Evolutionary conservation across 2,113 vertebrate species (phyloP).

Genomic region (Onychostruthus taczanowskii): DNA sequence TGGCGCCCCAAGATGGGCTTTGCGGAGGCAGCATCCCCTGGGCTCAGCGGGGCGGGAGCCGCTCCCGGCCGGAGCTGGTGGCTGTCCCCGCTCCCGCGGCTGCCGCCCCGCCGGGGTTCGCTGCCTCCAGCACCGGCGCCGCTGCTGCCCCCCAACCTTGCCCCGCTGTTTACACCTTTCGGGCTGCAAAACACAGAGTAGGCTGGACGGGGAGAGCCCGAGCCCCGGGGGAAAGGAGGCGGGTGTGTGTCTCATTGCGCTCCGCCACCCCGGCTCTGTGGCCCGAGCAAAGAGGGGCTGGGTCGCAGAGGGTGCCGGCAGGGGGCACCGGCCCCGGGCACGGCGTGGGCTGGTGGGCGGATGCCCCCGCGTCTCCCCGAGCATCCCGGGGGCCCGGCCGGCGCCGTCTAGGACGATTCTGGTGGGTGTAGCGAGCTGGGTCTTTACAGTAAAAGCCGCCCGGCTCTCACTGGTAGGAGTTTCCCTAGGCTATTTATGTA

Average conservation of each 20-base stretch:
- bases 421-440: constrained; percentile 20
- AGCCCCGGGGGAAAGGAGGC: too few relatives aligned
- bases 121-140: not conserved
- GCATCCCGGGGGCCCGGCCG: not conserved
- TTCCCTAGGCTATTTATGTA: constrained; percentile 58
- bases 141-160: not conserved
- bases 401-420: constrained; percentile 12
- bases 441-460: constrained; percentile 49
- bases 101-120: not conserved
- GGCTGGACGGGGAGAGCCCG: not conserved
- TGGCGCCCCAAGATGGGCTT: not conserved
- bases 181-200: not conserved
- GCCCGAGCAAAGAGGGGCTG: not conserved
- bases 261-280: not conserved
- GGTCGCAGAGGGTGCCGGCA: not conserved
- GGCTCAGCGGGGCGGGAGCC: not conserved
- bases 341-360: not conserved
- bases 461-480: constrained; percentile 29
- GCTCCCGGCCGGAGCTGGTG: not conserved
- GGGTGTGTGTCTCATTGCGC: not conserved
- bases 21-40: not conserved
- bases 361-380: not conserved
- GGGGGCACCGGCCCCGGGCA: not conserved
- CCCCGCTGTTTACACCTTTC: not conserved
- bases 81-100: not conserved